phyloP scores from a whole-genome alignment of 2,888 invertebrate genomes.

The Erebia aethiops region DNA sequence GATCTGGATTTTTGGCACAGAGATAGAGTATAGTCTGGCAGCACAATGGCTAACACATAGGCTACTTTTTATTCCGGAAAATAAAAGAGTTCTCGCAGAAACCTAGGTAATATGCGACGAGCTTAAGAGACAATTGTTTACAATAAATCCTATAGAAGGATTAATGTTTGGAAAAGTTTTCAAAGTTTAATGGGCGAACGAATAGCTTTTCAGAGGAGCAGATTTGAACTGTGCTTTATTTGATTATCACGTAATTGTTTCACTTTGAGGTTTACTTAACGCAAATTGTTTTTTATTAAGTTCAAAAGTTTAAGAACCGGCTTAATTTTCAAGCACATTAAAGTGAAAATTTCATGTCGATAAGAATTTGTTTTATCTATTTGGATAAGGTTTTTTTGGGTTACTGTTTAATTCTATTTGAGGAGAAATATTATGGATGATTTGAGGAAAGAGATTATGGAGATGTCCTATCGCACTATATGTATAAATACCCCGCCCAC shows the following conservation, averaged over 20 bases:
- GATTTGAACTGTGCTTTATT: constrained; percentile 41
- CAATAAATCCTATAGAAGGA: constrained; percentile 36
- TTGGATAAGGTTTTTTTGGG: too few relatives aligned
- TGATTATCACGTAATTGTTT: constrained; percentile 19
- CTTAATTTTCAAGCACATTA: not conserved
- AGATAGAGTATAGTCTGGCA: too few relatives aligned
- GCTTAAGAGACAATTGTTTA: constrained; percentile 19
- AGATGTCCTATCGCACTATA: too few relatives aligned
- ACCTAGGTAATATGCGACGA: not conserved
- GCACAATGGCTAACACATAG: too few relatives aligned
- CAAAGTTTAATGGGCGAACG: constrained; percentile 45
- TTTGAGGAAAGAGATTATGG: too few relatives aligned
- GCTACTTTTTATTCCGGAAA: too few relatives aligned
- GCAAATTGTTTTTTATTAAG: constrained; percentile 5
- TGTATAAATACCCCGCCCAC: too few relatives aligned
- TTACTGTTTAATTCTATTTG: too few relatives aligned
- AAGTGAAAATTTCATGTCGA: not conserved
- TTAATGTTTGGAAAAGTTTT: constrained; percentile 42
- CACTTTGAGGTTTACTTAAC: constrained; percentile 7
- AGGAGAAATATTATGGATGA: too few relatives aligned
- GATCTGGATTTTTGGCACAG: too few relatives aligned
- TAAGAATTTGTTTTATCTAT: not conserved
- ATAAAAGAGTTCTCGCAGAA: too few relatives aligned
- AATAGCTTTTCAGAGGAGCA: constrained; percentile 42
- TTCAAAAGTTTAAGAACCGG: not conserved